phyloP scores from a whole-genome alignment of 2,113 vertebrate genomes.

The Meleagris gallopavo region DNA sequence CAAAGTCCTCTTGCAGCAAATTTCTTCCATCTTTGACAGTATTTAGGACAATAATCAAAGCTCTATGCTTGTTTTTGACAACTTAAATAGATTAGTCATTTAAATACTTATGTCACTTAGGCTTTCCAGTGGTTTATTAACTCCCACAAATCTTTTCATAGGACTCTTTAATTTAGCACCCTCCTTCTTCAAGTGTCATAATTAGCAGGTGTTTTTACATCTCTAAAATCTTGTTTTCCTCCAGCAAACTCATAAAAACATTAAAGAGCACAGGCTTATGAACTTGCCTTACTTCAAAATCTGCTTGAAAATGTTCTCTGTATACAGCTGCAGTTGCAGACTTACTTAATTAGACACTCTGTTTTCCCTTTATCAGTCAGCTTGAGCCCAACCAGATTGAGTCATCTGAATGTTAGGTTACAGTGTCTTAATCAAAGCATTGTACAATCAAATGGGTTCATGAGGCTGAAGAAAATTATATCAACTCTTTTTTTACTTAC shows the following conservation, averaged over 20 bases:
- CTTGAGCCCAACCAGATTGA: not conserved
- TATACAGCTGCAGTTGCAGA: not conserved
- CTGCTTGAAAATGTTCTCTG: not conserved
- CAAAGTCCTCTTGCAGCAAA: not conserved
- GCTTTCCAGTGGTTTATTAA: conserved; percentile 19
- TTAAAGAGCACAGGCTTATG: not conserved
- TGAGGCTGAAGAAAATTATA: not conserved
- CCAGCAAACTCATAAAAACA: not conserved
- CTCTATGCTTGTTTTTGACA: not conserved
- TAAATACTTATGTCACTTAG: not conserved
- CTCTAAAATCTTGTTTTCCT: conserved; percentile 23
- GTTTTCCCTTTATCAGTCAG: not conserved
- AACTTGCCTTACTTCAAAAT: not conserved
- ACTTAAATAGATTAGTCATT: conserved; percentile 17
- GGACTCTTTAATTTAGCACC: not conserved
- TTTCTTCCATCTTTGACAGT: not conserved
- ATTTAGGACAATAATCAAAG: not conserved
- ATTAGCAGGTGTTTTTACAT: not conserved
- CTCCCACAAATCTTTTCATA: not conserved
- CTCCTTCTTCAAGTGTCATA: not conserved
- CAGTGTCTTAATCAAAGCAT: not conserved
- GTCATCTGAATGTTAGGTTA: not conserved
- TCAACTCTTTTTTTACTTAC: not conserved
- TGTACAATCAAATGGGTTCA: not conserved
- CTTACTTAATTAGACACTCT: not conserved